Evolutionary conservation across 2,113 vertebrate genomes (phyloP).

Genomic region (Corythaixoides concolor): DNA sequence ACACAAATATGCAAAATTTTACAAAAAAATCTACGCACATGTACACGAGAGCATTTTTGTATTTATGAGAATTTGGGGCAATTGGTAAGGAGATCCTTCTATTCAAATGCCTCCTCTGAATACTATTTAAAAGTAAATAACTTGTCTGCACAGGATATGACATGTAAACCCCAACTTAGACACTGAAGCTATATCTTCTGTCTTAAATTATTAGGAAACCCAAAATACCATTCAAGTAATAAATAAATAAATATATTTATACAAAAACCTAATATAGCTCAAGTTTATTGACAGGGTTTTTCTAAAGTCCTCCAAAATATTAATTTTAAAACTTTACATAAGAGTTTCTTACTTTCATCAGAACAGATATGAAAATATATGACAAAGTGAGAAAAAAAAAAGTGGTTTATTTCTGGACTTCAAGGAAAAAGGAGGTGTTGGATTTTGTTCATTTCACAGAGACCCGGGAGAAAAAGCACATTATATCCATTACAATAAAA

Average conservation of each 20-base stretch:
- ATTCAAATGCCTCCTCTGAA: background rate
- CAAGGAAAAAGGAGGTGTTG: background rate
- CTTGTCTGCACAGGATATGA: background rate
- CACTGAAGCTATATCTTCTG: background rate
- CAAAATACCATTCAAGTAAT: background rate
- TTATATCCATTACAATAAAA: background rate
- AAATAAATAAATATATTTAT: background rate
- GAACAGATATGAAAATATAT: background rate
- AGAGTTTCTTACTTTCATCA: background rate
- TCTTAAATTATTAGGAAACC: background rate
- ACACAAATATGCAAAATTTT: background rate
- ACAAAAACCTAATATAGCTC: background rate
- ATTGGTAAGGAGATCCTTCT: background rate
- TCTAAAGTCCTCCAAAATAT: background rate
- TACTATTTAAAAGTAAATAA: background rate
- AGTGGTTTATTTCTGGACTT: background rate
- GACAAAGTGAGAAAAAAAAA: background rate
- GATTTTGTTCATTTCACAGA: background rate
- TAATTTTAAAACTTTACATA: background rate
- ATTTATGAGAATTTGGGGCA: background rate
- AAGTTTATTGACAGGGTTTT: background rate
- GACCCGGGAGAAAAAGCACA: background rate
- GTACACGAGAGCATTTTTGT: background rate
- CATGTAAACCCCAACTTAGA: background rate
- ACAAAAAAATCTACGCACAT: background rate